Percentiles rank a stretch among this genome's conserved stretches.
Conservation (phyloP, 2,113 vertebrate species). For the Scomber colias region DNA sequence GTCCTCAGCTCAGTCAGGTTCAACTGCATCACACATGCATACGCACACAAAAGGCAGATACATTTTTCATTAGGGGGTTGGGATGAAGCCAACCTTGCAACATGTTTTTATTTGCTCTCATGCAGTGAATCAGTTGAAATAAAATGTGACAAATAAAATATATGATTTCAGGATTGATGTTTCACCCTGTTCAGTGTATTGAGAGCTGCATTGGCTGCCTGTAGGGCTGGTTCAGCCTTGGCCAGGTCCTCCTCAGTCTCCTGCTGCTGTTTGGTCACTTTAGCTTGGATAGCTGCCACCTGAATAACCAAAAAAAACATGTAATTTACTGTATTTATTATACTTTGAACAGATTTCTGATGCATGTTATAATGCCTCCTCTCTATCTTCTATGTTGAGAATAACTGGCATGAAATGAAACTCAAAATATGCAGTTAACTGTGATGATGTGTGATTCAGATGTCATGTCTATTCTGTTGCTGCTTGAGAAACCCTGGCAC, state of each 20-base stretch:
- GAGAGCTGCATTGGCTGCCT: constrained; percentile 80
- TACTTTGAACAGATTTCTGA: not conserved
- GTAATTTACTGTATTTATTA: no score
- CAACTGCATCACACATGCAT: constrained; percentile 68
- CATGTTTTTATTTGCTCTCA: not conserved
- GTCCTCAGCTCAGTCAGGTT: constrained; percentile 86
- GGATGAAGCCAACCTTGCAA: constrained; percentile 16
- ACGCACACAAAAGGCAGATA: constrained; percentile 21
- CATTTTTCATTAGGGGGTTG: not conserved
- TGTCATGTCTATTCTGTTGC: not conserved
- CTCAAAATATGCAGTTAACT: constrained; percentile 1
- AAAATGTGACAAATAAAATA: constrained; percentile 13
- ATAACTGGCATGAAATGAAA: not conserved
- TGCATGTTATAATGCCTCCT: not conserved
- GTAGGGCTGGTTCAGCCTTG: constrained; percentile 81
- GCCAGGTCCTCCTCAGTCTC: constrained; percentile 83
- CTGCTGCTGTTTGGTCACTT: constrained; percentile 85
- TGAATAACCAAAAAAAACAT: constrained; percentile 44
- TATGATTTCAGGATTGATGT: not conserved
- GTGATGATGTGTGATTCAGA: not conserved
- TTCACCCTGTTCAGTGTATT: constrained; percentile 82
- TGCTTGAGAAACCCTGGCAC: not conserved
- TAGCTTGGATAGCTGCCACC: constrained; percentile 82
- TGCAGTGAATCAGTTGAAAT: constrained; percentile 18
- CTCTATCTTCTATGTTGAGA: not conserved